A percentile compares a stretch with the other conserved stretches of the same genome.
Evolutionary conservation across 1,140 invertebrate species (phyloP).

Genomic region (Augochlora pura): DNA sequence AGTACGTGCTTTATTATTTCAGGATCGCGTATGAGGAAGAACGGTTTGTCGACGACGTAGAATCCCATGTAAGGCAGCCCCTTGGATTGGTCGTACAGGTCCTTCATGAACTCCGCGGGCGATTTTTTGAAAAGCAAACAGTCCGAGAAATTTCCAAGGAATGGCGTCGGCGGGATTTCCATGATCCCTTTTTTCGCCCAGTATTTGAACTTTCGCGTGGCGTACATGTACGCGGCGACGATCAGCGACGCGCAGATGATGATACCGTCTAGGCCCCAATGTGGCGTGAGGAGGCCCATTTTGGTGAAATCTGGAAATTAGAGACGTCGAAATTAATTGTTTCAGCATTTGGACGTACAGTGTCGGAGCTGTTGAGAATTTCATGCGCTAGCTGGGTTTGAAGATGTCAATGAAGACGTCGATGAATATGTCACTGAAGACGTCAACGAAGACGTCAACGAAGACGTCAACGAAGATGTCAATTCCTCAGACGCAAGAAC

Average conservation of each 20-base stretch:
- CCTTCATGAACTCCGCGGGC: constrained; percentile 27
- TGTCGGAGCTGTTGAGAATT: no score
- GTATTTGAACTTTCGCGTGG: background rate
- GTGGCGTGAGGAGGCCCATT: constrained; percentile 52
- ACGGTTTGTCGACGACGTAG: constrained; percentile 69
- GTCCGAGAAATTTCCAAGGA: constrained; percentile 70
- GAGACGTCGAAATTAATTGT: background rate
- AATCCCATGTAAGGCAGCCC: constrained; percentile 67
- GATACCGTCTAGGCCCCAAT: constrained; percentile 49
- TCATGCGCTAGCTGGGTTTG: no score
- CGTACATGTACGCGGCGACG: background rate
- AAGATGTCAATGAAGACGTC: no score
- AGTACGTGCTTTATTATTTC: constrained; percentile 77
- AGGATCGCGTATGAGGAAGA: constrained; percentile 76
- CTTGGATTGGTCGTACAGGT: constrained; percentile 53
- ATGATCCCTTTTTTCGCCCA: constrained; percentile 61
- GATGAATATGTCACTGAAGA: no score
- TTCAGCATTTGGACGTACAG: no score
- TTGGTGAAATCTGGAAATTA: background rate
- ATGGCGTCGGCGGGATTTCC: constrained; percentile 63
- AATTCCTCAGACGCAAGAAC: no score
- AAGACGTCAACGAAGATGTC: no score
- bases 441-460: no score
- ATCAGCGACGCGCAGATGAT: background rate
- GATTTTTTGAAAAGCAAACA: constrained; percentile 44